These are phyloP conservation scores for Kryphioiulus occultus DNA, from an alignment of 2,888 invertebrate species.

Conservation along the genomic window DNA sequence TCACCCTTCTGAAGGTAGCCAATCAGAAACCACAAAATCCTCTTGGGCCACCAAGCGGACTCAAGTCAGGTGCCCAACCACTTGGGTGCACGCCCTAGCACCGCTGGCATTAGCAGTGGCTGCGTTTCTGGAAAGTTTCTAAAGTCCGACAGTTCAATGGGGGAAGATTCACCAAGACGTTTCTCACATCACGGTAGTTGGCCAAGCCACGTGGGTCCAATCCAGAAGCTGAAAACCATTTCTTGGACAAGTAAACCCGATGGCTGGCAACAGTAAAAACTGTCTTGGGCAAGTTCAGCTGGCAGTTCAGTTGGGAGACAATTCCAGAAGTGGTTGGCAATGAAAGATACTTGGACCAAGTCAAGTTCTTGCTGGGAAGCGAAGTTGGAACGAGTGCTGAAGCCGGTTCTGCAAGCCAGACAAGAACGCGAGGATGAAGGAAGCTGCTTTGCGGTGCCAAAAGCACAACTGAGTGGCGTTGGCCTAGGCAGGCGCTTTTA, in stretches of 20 bases:
- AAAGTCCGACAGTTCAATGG: neutral
- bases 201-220: neutral
- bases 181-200: neutral
- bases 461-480: neutral
- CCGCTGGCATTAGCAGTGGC: neutral
- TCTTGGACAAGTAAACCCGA: too few relatives aligned
- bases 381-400: neutral
- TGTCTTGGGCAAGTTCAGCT: too few relatives aligned
- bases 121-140: neutral
- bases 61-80: neutral
- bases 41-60: neutral
- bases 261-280: too few relatives aligned
- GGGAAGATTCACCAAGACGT: neutral
- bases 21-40: conserved; percentile 7
- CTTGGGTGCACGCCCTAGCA: neutral
- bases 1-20: too few relatives aligned
- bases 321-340: neutral
- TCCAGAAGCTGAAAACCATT: neutral
- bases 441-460: neutral
- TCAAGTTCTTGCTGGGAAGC: neutral
- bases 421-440: neutral
- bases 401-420: neutral
- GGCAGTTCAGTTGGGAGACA: too few relatives aligned
- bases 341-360: neutral
- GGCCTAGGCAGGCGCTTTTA: neutral